Evolutionary conservation across 2,113 vertebrate species (phyloP), one percentile per base, ranked within the genome.

Genomic region (Cynocephalus volans): DNA sequence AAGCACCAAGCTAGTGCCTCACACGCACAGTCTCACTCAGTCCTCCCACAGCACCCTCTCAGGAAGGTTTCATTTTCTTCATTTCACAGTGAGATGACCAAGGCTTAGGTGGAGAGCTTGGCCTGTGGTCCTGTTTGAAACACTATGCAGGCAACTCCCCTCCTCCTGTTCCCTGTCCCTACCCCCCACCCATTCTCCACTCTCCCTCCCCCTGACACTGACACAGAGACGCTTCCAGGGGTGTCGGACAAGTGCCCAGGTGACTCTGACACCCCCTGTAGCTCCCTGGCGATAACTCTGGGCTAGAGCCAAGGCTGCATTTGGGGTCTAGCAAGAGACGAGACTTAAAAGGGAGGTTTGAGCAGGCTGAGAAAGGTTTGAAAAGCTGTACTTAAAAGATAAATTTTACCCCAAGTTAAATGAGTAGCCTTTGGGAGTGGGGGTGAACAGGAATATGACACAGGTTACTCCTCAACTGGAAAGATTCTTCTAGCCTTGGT

Each of bases 11-110:
- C 60, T n/a, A 7, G 36, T 13, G 23, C 14, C 50, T 88, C 23
- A 23, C 36, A 9, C 1, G 1, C 4, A 13, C 65, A 5, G 0
- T 36, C 36, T 75, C 60, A 5, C 48, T 14, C 4, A 0, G 19
- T 13, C 8, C 26, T 87, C 52, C 62, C 23, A 31, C 1, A 4
- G 45, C 8, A 0, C 24, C 86, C 36, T 52, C 36, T 81, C 14
- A 0, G 64, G 73, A 36, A n/a, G 41, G 36, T 56, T 48, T 26
- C 1, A 1, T 36, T 8, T 5, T 62, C 41, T 31, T 52, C 41
- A 3, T 26, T 77, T 83, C 19, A 80, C 10, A 60, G 31, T 0
- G 13, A 89, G 93, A 60, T 33, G 26, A 36, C 60, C 23, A 19
- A 54, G 73, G 23, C 23, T n/a, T 33, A 0, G 41, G 13, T 1